Evolutionary conservation across 2,113 vertebrate species (phyloP), one percentile per base, ranked within the genome.

Genomic region (Urocolius indicus): DNA sequence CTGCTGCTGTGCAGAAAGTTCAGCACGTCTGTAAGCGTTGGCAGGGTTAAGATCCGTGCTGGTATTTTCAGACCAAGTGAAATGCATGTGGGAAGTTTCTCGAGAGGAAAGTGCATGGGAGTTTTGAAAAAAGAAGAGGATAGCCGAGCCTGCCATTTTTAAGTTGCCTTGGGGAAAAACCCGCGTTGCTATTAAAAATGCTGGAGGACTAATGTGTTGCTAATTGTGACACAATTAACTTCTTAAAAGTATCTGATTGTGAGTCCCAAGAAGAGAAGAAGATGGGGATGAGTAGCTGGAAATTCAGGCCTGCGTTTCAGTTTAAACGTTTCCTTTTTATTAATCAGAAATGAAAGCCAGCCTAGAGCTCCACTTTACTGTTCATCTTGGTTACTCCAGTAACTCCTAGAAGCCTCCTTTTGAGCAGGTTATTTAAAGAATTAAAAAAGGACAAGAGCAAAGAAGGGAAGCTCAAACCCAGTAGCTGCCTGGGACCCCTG

Each of bases 211-310:
- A 96, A 97, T 94, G 95, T 97, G 95, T 96, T 97, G 91, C 95
- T 96, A 95, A 88, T 95, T 94, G 96, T 97, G 96, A 97, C 95
- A 94, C 95, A 93, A 94, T 95, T 97, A 97, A 90, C 69, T 95
- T 84, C 91, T 95, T 95, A 81, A 66, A 78, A 66, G 61, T 82
- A 77, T 79, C 86, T 29, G 71, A 71, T 84, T 96, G 51, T 48
- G 71, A 87, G 78, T 91, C 90, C 80, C 29, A 43, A 49, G 94
- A 94, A 97, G 95, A 96, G 80, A 91, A 92, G 88, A 94, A 65
- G 62, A 84, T 67, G 45, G 36, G 58, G 36, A 93, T 87, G 88
- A 91, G 77, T 52, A 90, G 45, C 73, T 93, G 90, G 94, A 95
- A 92, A 92, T 95, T 92, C 81, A 78, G 59, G 68, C 52, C 78